phyloP scores from a whole-genome alignment of 2,113 vertebrate species.

The Nannospalax galili region DNA sequence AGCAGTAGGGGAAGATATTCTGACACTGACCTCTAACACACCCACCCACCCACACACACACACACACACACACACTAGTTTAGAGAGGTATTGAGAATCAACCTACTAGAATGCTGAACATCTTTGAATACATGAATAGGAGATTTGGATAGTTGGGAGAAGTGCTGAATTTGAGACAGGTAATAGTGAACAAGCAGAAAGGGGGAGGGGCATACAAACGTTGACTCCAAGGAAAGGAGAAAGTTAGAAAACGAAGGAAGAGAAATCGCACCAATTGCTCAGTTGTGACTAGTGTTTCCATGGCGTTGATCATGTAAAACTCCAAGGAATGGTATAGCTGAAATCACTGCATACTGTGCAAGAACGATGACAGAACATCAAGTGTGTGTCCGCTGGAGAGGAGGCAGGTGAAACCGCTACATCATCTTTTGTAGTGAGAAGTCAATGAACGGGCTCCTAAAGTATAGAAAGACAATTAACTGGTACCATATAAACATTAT shows the following conservation, averaged over 20 bases:
- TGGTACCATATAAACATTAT: too few species aligned
- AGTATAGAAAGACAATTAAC: conserved; percentile 25
- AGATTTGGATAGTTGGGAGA: neutral
- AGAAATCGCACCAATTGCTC: neutral
- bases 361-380: neutral
- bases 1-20: neutral
- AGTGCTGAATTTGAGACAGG: neutral
- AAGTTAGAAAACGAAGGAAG: neutral
- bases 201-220: neutral
- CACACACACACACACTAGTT: neutral
- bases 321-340: neutral
- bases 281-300: neutral
- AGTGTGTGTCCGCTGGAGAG: too few species aligned
- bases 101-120: neutral
- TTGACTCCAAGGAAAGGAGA: conserved; percentile 35
- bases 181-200: neutral
- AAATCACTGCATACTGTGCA: neutral
- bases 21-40: neutral
- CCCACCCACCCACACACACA: neutral
- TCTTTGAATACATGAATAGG: neutral
- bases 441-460: neutral
- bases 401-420: neutral
- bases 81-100: neutral
- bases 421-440: neutral
- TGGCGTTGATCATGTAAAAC: neutral